A percentile compares a stretch with the other conserved stretches of the same genome.
These are phyloP conservation scores for Delphinus delphis DNA, from an alignment of 2,113 vertebrate species.

Conservation along the genomic window DNA sequence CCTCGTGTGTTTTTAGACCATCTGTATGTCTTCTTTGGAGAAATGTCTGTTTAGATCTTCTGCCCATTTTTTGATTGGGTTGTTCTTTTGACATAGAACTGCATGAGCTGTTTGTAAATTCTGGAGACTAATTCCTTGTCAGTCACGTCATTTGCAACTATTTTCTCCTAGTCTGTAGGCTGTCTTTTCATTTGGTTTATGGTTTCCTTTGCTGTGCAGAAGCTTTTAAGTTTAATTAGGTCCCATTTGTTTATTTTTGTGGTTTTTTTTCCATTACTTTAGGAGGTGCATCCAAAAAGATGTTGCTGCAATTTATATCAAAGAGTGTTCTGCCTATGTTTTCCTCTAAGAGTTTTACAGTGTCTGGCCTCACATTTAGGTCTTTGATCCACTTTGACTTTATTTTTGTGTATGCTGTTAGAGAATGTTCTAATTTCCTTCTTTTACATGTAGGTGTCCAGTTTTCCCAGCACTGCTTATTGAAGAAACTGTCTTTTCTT, in stretches of 20 bases:
- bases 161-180: background rate
- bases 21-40: background rate
- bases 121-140: background rate
- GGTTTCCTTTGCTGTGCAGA: background rate
- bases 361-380: no score
- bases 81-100: background rate
- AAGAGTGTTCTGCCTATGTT: background rate
- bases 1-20: background rate
- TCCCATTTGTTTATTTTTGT: background rate
- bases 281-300: background rate
- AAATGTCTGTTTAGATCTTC: background rate
- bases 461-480: no score
- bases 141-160: background rate
- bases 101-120: background rate
- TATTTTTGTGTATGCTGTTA: no score
- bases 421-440: no score
- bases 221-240: background rate
- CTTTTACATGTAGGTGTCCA: no score
- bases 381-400: no score
- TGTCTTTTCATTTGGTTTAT: background rate
- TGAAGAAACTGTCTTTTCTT: no score
- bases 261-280: background rate
- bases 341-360: no score
- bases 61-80: background rate
- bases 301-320: background rate